Evolutionary conservation across 2,113 vertebrate genomes (phyloP).

Genomic region (Cebus imitator): DNA sequence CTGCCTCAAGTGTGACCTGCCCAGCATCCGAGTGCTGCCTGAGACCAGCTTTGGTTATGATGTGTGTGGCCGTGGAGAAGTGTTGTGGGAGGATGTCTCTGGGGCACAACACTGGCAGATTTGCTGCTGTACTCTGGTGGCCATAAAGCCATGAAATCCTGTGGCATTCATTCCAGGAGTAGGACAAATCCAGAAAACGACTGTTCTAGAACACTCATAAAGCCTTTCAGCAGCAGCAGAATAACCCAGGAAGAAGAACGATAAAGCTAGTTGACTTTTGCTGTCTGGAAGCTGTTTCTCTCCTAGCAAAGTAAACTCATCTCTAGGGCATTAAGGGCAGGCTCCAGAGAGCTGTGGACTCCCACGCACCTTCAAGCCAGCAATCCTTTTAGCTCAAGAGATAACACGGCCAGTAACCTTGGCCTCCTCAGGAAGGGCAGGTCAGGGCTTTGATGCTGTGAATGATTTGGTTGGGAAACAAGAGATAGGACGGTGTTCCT

Average conservation of each 20-base stretch:
- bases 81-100: neutral
- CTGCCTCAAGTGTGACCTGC: neutral
- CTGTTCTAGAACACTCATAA: neutral
- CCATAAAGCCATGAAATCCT: neutral
- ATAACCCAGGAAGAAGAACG: neutral
- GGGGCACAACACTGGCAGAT: neutral
- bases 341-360: neutral
- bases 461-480: neutral
- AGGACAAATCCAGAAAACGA: neutral
- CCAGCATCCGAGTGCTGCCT: neutral
- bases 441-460: neutral
- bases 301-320: neutral
- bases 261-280: conserved; percentile 46
- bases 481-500: neutral
- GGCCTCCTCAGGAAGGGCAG: neutral
- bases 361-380: neutral
- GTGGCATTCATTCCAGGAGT: neutral
- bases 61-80: neutral
- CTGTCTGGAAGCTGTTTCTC: neutral
- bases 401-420: neutral
- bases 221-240: neutral
- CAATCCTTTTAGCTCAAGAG: neutral
- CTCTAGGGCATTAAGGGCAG: neutral
- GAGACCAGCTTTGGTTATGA: neutral
- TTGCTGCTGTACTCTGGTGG: no score